Evolutionary conservation across 2,888 invertebrate genomes (phyloP), one percentile per base, ranked within the genome.

Genomic region (Sphecodes monilicornis): DNA sequence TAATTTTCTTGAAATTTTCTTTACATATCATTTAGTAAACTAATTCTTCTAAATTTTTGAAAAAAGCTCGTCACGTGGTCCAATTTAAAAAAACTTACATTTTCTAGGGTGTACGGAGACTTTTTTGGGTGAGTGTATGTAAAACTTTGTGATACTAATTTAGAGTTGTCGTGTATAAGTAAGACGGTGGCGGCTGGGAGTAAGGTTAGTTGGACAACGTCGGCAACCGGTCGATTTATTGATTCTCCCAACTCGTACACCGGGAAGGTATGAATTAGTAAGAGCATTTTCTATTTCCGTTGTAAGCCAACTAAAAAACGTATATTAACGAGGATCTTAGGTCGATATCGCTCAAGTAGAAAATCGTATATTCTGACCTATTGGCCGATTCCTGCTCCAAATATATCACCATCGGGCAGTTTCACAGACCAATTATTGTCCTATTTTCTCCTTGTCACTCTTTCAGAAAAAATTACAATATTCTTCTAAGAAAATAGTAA

Each of bases 181-280:
- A 64, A 75, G 66, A 36, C 36, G 70, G 50, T 50, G 79, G 57
- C 39, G 39, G 57, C 78, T 76, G 26, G 78, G 39, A 77, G 82
- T 91, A 90, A 91, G 90, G 91, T 92, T 91, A 91, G 88, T 89
- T 88, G 88, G 88, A 75, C 88, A 88, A 60, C 81, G 76, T 69
- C 68, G 81, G 70, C 76, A 54, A 86, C 80, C 79, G 90, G 89
- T 93, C 93, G 93, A 94, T 94, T 92, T 93, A 94, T 94, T 91
- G 94, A 94, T 94, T 92, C 85, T 78, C 86, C 89, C 82, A 86
- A 89, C 91, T 93, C 91, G 87, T 86, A 91, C 92, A 91, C 91
- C 89, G 90, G 92, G 91, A 92, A 92, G 88, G 89, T 90, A 93
- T 93, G 91, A 94, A 94, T 93, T 93, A 93, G 88, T 92, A 91